Evolutionary conservation across 2,113 vertebrate genomes (phyloP), one percentile per base, ranked within the genome.

Genomic region (Aegithalos caudatus): DNA sequence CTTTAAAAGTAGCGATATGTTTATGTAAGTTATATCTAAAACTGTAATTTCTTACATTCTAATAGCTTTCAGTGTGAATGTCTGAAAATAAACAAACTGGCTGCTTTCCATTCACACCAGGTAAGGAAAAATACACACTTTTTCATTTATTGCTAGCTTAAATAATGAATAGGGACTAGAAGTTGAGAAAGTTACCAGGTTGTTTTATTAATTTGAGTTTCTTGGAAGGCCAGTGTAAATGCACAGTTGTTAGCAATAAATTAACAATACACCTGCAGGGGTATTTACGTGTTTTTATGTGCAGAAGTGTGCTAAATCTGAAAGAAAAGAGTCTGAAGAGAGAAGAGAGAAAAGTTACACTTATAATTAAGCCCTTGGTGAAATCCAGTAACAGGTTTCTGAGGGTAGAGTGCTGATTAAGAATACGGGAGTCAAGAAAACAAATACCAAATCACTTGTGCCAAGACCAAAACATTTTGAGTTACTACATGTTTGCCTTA

Each of bases 361-460:
- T 84, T 91, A 33, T 67, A 95, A 91, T 91, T 93, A 91, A 91
- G 21, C 66, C 90, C 73, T 80, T 72, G 28, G 38, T 57, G 57
- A 94, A 96, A 87, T 35, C 37, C 48, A 58, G 54, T 73, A 88
- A 66, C 13, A 81, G 15, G 1, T 60, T 85, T 69, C 61, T 28
- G 15, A 19, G 44, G 18, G 29, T 14, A 77, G 78, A 80, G 12
- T 45, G 21, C n/a, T 90, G 58, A 90, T 92, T 86, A 88, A 53
- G 40, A 90, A 65, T 42, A 88, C 0, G 0, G 13, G 62, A 80
- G 4, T 50, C n/a, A 86, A 38, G 53, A 61, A 88, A 93, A 82
- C 10, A 71, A 42, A 62, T 17, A 47, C 12, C 12, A 48, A 82
- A 82, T 77, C 53, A 11, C 25, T 65, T 69, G 38, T 79, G 11